phyloP scores from a whole-genome alignment of 2,113 vertebrate species.

The Lepus europaeus region DNA sequence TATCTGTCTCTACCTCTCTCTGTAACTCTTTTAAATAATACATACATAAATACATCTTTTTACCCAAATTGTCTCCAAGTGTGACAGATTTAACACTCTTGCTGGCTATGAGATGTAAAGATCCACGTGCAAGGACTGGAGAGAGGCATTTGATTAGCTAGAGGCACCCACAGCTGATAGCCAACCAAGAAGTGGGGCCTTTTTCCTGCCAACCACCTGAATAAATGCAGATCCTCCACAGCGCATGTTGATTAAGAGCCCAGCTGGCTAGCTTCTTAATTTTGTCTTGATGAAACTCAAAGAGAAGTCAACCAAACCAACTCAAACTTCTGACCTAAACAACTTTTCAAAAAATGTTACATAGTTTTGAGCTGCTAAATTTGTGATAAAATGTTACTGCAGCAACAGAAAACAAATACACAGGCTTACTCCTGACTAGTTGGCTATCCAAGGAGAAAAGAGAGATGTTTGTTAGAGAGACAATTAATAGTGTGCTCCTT shows the following conservation, averaged over 20 bases:
- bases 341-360: neutral
- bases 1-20: too few species aligned
- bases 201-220: neutral
- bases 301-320: constrained; percentile 9
- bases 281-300: constrained; percentile 23
- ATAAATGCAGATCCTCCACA: neutral
- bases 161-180: neutral
- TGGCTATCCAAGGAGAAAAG: neutral
- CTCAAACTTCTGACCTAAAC: neutral
- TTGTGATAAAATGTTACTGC: neutral
- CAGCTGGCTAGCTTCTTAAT: neutral
- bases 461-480: neutral
- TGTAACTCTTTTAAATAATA: too few species aligned
- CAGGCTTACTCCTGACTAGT: neutral
- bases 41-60: too few species aligned
- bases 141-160: neutral
- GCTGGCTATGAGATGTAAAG: neutral
- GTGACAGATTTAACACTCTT: neutral
- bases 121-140: neutral
- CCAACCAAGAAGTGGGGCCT: neutral
- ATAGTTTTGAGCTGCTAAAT: neutral
- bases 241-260: neutral
- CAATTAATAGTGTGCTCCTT: neutral
- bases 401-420: neutral
- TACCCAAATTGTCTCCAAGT: neutral